phyloP scores from a whole-genome alignment of 1,140 invertebrate species.

The Drosophila repleta region DNA sequence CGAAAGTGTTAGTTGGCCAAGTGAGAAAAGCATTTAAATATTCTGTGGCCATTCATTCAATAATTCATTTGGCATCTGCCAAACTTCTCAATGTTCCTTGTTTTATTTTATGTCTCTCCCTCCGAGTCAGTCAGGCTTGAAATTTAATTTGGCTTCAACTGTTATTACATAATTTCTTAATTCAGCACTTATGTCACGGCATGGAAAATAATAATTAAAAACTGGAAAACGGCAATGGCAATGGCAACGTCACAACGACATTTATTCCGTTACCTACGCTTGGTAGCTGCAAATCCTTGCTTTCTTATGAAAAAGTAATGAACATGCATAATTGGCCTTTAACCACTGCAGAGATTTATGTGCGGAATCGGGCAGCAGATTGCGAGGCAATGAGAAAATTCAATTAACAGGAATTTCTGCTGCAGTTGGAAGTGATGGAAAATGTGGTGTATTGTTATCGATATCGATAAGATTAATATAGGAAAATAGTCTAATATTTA shows the following conservation, averaged over 20 bases:
- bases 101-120: background rate
- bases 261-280: background rate
- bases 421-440: too few species aligned
- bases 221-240: background rate
- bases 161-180: conserved; percentile 39
- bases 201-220: conserved; percentile 31
- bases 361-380: too few species aligned
- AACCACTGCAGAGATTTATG: conserved; percentile 18
- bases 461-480: too few species aligned
- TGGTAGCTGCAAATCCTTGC: background rate
- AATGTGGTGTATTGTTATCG: too few species aligned
- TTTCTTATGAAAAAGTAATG: conserved; percentile 31
- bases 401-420: too few species aligned
- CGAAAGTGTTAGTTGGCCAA: background rate
- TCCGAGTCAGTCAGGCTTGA: conserved; percentile 17
- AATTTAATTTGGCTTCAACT: conserved; percentile 26
- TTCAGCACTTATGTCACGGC: conserved; percentile 29
- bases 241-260: background rate
- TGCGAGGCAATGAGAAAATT: too few species aligned
- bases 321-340: conserved; percentile 34
- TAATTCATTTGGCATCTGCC: background rate
- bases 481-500: too few species aligned
- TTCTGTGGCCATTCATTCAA: background rate
- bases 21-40: background rate
- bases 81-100: background rate